Percentiles rank a stretch among this genome's conserved stretches.
Conservation (phyloP, 2,888 invertebrate genomes). For the Pyrrhosoma nymphula region DNA sequence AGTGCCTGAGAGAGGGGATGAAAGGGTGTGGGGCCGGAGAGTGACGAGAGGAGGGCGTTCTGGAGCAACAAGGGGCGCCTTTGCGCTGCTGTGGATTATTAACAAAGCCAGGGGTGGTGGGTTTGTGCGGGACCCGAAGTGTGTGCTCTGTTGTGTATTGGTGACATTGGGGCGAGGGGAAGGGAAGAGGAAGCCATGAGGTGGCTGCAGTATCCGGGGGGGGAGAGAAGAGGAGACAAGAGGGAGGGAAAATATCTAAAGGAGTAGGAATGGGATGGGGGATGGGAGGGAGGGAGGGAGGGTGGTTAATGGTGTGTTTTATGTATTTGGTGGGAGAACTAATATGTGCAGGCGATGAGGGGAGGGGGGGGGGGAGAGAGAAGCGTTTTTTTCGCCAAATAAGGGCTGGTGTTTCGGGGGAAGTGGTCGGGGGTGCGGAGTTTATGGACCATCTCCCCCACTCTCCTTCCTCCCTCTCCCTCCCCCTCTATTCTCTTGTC, state of each 20-base stretch:
- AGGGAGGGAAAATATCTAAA: not conserved
- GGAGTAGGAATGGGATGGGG: not conserved
- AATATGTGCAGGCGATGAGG: not conserved
- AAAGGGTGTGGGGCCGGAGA: not conserved
- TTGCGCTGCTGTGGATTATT: slow-evolving; percentile 45
- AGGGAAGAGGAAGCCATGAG: no score
- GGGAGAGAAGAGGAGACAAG: not conserved
- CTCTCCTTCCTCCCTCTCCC: no score
- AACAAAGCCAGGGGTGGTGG: not conserved
- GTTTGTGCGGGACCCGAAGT: no score
- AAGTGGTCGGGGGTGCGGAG: not conserved
- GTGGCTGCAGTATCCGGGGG: not conserved
- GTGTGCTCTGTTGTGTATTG: not conserved
- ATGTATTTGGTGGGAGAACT: not conserved
- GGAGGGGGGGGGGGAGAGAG: not conserved
- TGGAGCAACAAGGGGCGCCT: not conserved
- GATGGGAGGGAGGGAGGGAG: not conserved
- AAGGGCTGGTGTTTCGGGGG: not conserved
- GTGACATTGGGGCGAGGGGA: not conserved
- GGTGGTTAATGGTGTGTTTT: not conserved
- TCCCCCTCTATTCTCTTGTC: not conserved
- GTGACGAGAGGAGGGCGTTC: not conserved
- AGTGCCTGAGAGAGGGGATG: not conserved
- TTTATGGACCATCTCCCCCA: not conserved
- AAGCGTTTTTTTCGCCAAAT: not conserved